Evolutionary conservation across 2,888 invertebrate genomes (phyloP).

Genomic region (Agapetus fuscipes): DNA sequence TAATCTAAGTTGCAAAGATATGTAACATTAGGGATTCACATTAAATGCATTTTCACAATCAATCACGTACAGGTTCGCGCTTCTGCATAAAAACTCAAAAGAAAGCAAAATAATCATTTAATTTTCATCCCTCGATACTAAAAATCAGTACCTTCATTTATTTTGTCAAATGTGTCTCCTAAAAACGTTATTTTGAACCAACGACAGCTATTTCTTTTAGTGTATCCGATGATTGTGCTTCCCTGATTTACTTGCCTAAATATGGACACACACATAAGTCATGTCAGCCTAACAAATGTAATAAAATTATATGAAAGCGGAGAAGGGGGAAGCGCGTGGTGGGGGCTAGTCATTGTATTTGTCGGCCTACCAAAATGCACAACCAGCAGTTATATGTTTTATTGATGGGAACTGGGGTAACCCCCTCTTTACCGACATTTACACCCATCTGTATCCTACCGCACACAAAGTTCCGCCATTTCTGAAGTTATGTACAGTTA

Average conservation of each 20-base stretch:
- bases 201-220: too few relatives aligned
- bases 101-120: too few relatives aligned
- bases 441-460: neutral
- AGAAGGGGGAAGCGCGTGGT: too few relatives aligned
- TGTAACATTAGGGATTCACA: too few relatives aligned
- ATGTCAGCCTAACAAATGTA: conserved; percentile 20
- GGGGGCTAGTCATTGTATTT: conserved; percentile 12
- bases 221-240: neutral
- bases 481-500: conserved; percentile 4
- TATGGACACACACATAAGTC: conserved; percentile 18
- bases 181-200: too few relatives aligned
- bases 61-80: too few relatives aligned
- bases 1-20: too few relatives aligned
- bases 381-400: conserved; percentile 9
- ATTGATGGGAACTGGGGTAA: conserved; percentile 11
- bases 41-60: too few relatives aligned
- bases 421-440: conserved; percentile 5
- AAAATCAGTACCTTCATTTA: too few relatives aligned
- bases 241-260: conserved; percentile 9
- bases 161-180: too few relatives aligned
- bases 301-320: conserved; percentile 20
- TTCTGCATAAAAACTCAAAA: too few relatives aligned
- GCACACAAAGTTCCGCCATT: conserved; percentile 6
- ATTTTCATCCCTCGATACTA: too few relatives aligned
- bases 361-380: conserved; percentile 9